Evolutionary conservation across 2,888 invertebrate genomes (phyloP), one percentile per base, ranked within the genome.

Genomic region (Pachydiplax longipennis): DNA sequence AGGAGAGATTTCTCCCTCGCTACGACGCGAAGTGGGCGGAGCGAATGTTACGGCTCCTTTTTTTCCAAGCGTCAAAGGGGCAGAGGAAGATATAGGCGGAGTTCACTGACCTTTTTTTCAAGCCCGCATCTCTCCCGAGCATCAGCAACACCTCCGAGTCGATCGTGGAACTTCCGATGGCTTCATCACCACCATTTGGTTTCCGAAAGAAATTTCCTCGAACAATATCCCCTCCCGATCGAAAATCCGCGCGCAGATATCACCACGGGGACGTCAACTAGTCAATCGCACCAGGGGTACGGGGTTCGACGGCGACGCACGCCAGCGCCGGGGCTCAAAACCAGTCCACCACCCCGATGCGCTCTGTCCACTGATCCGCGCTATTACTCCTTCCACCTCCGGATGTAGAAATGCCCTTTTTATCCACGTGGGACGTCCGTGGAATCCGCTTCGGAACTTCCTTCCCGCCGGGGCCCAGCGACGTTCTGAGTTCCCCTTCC

Each of bases 91-190:
- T 48, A 35, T 44, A 48, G 81, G 13, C 53, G 25, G 83, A 83
- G 87, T 87, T 87, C 87, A 87, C 87, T 87, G 61, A 87, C 87
- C 87, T 87, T 61, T 87, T 53, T 53, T 87, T 87, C 61, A 87
- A 87, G 61, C 87, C 87, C 87, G 87, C 87, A 87, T 87, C 87
- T 37, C 18, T 53, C 87, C 58, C 37, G 61, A 61, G 61, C 87
- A 61, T 87, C 87, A 61, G 87, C 87, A 87, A 61, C 87, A 87
- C 87, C 87, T 87, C 48, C 83, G 18, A 58, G 22, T 48, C 61
- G 53, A 65, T 22, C 25, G n/a, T n/a, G 13, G 8, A 73, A 25
- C 73, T 31, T 31, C 73, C 73, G 73, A 73, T 31, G 73, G 4
- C 31, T 73, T 31, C 73, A 4, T 18, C 31, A 10, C 12, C 73